Evolutionary conservation across 2,888 invertebrate genomes (phyloP).

Genomic region (Calliopum simillimum): DNA sequence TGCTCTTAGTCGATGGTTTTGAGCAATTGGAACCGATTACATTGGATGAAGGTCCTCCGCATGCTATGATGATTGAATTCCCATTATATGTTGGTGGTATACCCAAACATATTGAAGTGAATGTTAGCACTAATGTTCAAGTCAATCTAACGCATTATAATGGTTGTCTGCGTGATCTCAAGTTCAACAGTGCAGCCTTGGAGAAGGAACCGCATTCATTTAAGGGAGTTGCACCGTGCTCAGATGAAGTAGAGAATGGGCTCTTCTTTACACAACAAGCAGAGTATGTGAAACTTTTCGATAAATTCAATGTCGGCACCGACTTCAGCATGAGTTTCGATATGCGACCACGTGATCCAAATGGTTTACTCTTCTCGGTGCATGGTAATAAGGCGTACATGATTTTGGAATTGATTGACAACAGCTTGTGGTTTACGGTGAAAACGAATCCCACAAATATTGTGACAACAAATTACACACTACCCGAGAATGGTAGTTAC

Average conservation of each 20-base stretch:
- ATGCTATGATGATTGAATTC: constrained; percentile 73
- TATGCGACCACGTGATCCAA: constrained; percentile 85
- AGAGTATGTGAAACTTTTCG: constrained; percentile 77
- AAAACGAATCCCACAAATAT: constrained; percentile 85
- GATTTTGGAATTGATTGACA: constrained; percentile 88
- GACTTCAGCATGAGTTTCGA: constrained; percentile 85
- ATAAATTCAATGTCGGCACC: constrained; percentile 82
- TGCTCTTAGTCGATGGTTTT: constrained; percentile 57
- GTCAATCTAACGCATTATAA: constrained; percentile 73
- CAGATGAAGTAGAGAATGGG: constrained; percentile 82
- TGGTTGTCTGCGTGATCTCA: constrained; percentile 85
- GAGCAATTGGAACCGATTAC: constrained; percentile 51
- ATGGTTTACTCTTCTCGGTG: constrained; percentile 88
- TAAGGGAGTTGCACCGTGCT: constrained; percentile 81
- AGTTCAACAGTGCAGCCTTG: constrained; percentile 76
- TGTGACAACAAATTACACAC: constrained; percentile 75
- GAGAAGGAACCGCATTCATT: constrained; percentile 70
- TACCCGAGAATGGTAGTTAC: constrained; percentile 76
- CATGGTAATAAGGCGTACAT: constrained; percentile 85
- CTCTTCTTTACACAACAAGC: constrained; percentile 85
- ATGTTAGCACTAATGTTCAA: constrained; percentile 63
- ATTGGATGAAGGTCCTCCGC: constrained; percentile 73
- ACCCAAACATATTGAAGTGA: constrained; percentile 66
- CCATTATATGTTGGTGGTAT: constrained; percentile 89
- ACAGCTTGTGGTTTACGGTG: constrained; percentile 82